These are phyloP conservation scores for Aphelinus certus DNA, from an alignment of 1,140 invertebrate genomes.

Conservation along the genomic window DNA sequence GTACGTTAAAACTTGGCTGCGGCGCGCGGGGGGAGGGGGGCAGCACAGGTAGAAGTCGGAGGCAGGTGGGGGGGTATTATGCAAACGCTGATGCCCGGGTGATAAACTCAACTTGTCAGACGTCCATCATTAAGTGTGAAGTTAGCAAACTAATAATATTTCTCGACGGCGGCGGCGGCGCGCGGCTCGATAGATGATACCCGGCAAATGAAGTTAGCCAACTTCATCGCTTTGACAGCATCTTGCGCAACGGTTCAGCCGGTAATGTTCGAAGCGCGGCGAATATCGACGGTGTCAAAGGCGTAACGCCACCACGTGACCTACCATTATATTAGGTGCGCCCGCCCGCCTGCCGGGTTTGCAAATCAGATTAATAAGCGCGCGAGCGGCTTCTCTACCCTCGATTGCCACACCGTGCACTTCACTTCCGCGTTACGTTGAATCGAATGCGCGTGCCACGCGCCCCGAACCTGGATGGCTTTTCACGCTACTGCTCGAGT, in stretches of 20 bases:
- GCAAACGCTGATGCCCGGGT: conserved; percentile 21
- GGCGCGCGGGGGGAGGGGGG: too few relatives aligned
- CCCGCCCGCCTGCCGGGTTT: background rate
- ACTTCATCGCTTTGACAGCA: conserved; percentile 27
- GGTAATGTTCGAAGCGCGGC: background rate
- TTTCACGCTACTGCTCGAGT: too few relatives aligned
- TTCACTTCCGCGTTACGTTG: too few relatives aligned
- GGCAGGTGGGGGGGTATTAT: conserved; percentile 21
- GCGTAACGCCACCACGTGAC: background rate
- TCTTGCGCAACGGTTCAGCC: background rate
- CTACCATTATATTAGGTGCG: background rate
- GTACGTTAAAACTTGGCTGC: conserved; percentile 11
- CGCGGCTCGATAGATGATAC: conserved; percentile 28
- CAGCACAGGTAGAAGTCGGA: too few relatives aligned
- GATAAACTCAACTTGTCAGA: conserved; percentile 37
- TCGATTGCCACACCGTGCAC: too few relatives aligned
- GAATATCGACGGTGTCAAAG: background rate
- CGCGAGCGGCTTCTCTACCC: too few relatives aligned
- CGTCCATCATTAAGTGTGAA: conserved; percentile 38
- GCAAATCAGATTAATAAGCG: too few relatives aligned
- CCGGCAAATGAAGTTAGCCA: conserved; percentile 25
- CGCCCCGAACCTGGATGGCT: too few relatives aligned
- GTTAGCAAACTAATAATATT: conserved; percentile 38
- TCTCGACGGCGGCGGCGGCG: conserved; percentile 1
- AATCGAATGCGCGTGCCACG: too few relatives aligned